These are phyloP conservation scores for Cataglyphis altisquamis DNA, from an alignment of 2,888 invertebrate genomes.

Conservation along the genomic window DNA sequence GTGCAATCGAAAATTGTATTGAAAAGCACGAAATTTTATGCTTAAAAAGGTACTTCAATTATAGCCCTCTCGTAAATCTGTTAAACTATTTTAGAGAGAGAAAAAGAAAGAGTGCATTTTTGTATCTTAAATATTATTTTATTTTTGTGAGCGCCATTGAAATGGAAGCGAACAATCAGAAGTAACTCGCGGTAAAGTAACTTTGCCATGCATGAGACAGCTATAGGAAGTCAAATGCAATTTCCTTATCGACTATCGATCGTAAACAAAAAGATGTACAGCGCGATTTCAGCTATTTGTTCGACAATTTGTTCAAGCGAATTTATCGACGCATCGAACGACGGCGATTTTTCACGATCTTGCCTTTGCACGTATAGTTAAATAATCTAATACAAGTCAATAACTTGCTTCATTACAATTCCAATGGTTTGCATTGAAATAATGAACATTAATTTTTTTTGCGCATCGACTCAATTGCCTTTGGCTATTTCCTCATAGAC, in stretches of 20 bases:
- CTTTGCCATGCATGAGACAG: conserved; percentile 11
- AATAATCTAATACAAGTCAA: not conserved
- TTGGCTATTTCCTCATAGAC: not conserved
- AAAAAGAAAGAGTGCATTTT: not conserved
- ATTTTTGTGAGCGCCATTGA: not conserved
- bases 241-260: conserved; percentile 31
- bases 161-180: conserved; percentile 4
- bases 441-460: not conserved
- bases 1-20: not conserved
- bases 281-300: conserved; percentile 36
- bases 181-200: not conserved
- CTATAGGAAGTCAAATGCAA: conserved; percentile 20
- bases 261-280: conserved; percentile 25
- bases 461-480: not conserved
- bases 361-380: conserved; percentile 1
- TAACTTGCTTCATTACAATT: not conserved
- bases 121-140: not conserved
- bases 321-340: conserved; percentile 27
- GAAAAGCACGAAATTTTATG: not conserved
- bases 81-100: not conserved
- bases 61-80: not conserved
- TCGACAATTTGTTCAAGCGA: conserved; percentile 22
- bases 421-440: not conserved
- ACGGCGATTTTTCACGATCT: conserved; percentile 1
- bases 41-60: not conserved